Base-by-base conservation (phyloP, 2,113 vertebrate genomes). In the Ahaetulla prasina region DNA sequence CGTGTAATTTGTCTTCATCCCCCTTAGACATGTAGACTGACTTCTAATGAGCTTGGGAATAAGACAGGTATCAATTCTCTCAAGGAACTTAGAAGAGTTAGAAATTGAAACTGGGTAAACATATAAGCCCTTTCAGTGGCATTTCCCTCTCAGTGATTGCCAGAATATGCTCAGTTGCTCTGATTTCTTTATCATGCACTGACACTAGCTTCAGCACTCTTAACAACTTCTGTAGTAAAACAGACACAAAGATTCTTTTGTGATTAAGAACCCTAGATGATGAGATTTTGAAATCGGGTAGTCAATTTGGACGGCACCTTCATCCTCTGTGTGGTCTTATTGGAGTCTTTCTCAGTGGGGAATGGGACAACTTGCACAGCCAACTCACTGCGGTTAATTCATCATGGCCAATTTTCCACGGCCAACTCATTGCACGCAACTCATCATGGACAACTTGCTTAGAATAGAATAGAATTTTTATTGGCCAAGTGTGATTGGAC, bases 1-100 rank as follows among this genome's bases (percentile, higher is more conserved):
- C 94, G 39, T 91, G 8, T 57, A 94, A 88, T 93, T 54, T 94
- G 35, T 94, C 57, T 93, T 54, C 23, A 93, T 87, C 91, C 89
- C 89, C 68, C 94, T 50, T 52, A 52, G 74, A 35, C 22, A 89
- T 6, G 52, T 55, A 45, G 68, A 55, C 7, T 8, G 8, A 89
- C 68, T 89, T 55, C 23, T 60, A 60, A 89, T 14, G 89, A 85
- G 53, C 45, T 85, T 47, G n/a, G 22, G 54, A 57, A 89, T 92
- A 47, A 60, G 22, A 60, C 23, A 27, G 22, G 47, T 50, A 85
- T 50, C 22, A 49, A 50, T 39, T 60, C 7, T n/a, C 27, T 45
- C 11, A n/a, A 25, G 50, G 25, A 23, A n/a, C 27, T 89, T 88
- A n/a, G 35, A 74, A 74, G 18, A 80, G 35, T 80, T 80, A 55